Base-by-base conservation (phyloP, 2,113 vertebrate genomes). In the Amazona vittata region DNA sequence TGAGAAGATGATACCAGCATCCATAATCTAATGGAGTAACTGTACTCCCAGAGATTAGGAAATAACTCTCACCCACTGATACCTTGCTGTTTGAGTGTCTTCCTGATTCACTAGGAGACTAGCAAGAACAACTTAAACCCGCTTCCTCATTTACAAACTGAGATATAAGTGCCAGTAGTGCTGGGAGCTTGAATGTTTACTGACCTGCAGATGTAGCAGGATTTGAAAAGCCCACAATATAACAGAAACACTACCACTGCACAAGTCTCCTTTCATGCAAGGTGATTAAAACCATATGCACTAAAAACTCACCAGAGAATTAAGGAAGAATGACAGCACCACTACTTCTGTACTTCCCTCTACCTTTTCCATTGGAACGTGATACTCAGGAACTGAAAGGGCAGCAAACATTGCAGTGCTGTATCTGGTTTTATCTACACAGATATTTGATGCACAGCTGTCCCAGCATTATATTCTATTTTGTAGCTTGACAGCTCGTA, bases 201-300 rank as follows among this genome's bases (percentile, higher is more conserved):
- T 19, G 62, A 41, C 21, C 39, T 55, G n/a, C 24, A 14, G 71
- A 18, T 60, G 49, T 5, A 52, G 52, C 52, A 76, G 77, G n/a
- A 68, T 11, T 52, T 14, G 46, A 15, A 49, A 65, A 68, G 29
- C 15, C 4, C 9, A 13, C 29, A 39, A 3, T 5, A 16, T 1
- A 43, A n/a, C 24, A 60, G 47, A 17, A 84, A 14, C 0, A 0
- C 26, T 9, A 33, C 3, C 60, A 29, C 60, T 25, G 53, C 33
- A 10, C 12, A 81, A 24, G 20, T 46, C 22, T 39, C 47, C 41
- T 37, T 5, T 28, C 49, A 22, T 2, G 13, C 60, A 39, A 5
- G 9, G 19, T 8, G 13, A 37, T 24, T 11, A 46, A 50, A 69
- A 37, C 13, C 3, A 0, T 6, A 11, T 1, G 9, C 22, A 21